These are phyloP conservation scores for Chloebia gouldiae DNA, from an alignment of 2,113 vertebrate species.

Conservation along the genomic window DNA sequence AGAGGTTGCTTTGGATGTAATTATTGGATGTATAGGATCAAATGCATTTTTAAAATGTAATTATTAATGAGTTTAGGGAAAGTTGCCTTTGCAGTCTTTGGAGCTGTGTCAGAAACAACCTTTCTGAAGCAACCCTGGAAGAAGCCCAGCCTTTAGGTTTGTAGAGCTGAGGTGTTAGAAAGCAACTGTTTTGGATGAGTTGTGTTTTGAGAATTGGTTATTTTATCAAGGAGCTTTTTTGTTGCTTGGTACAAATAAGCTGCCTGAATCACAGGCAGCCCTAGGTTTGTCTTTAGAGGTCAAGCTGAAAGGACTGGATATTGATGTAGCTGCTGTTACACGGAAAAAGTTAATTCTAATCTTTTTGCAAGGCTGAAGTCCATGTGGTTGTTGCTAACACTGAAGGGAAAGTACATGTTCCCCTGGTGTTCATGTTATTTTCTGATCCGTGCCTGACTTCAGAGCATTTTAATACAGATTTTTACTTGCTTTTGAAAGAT, in stretches of 20 bases:
- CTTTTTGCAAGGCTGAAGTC: neutral
- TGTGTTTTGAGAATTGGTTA: neutral
- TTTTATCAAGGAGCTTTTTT: neutral
- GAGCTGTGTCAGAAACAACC: neutral
- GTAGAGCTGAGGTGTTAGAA: neutral
- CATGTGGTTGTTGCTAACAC: neutral
- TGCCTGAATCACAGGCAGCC: neutral
- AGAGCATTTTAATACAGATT: neutral
- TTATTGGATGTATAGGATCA: neutral
- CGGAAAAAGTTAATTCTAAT: neutral
- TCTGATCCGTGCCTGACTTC: neutral
- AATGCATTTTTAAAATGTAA: neutral
- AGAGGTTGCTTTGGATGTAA: neutral
- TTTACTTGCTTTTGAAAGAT: neutral
- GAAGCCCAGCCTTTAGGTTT: neutral
- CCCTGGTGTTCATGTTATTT: neutral
- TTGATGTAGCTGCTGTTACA: neutral
- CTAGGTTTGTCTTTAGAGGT: neutral
- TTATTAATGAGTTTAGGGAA: neutral
- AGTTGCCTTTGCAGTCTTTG: accelerated
- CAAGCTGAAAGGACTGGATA: neutral
- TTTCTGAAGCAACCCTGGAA: neutral
- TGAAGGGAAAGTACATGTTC: neutral
- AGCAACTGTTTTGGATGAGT: neutral
- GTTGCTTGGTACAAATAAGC: neutral